Base-by-base conservation (phyloP, 1,140 invertebrate genomes). In the Achroia grisella region DNA sequence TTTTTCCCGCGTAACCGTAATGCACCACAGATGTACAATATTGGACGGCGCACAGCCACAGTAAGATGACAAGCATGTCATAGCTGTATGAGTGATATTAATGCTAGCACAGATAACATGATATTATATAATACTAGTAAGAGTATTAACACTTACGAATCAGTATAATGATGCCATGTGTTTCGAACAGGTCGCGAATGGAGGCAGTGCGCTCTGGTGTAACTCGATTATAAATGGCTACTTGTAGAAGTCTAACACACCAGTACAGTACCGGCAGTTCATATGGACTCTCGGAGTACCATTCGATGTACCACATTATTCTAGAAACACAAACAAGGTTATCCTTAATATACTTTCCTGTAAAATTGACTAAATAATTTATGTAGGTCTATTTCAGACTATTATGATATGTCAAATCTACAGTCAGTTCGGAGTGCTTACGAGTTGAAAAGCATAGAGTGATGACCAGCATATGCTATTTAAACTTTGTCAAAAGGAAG, bases 241-340 rank as follows among this genome's bases (percentile, higher is more conserved):
- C 66, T 13, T 63, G 56, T n/a, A 80, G 41, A 4, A 80, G 39
- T n/a, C 79, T 51, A 17, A 76, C 23, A 28, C 74, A 67, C 79
- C 79, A 83, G 37, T 83, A 83, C 33, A 83, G 45, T 0, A 68
- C 45, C 1, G 68, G 45, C 10, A 80, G 37, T 13, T 78, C 74
- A 37, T 63, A 83, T 0, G 74, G 76, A 32, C 32, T 68, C 41
- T 63, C 72, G 3, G 72, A 64, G 40, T 83, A 83, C 78, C 76
- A 80, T 48, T 83, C 76, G 8, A 80, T 71, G 36, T 80, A 78
- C 72, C 72, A 80, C 68, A 80, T 70, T 51, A 77, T 49, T 48
- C 78, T 23, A 23, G 17, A 23, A n/a, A 23, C 17, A 23, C 2
- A 23, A 6, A 23, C 17, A 23, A 23, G 6, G 6, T 23, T 2